A percentile compares a stretch with the other conserved stretches of the same genome.
Conservation (phyloP, 2,888 invertebrate species). For the Cancer borealis region DNA sequence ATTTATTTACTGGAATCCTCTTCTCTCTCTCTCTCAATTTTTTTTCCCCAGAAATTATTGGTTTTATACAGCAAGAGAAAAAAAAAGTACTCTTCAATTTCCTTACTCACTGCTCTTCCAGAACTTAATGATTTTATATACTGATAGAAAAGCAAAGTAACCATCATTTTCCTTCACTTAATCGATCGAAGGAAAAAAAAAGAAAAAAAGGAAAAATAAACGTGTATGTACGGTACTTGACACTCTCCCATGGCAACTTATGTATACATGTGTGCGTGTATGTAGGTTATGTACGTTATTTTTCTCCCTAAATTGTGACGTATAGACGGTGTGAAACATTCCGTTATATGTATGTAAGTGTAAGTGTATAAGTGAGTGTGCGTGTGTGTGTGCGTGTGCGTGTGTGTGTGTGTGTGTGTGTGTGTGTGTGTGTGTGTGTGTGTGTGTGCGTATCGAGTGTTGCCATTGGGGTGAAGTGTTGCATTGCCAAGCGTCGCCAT, state of each 20-base stretch:
- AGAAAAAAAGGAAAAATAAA: neutral
- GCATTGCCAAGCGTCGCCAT: neutral
- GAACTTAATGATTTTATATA: no score
- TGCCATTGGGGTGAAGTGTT: neutral
- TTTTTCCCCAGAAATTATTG: no score
- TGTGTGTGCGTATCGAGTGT: neutral
- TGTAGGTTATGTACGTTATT: neutral
- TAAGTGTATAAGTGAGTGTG: neutral
- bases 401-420: neutral
- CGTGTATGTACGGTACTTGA: neutral
- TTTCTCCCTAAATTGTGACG: neutral
- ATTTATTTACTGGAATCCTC: no score
- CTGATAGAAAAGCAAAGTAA: neutral
- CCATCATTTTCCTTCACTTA: neutral
- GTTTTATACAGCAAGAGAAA: no score
- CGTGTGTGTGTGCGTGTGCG: neutral
- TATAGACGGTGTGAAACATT: neutral
- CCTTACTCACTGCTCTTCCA: no score
- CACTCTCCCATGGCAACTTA: constrained; percentile 29
- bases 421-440: constrained; percentile 5
- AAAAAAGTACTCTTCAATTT: no score
- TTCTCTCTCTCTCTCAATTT: no score
- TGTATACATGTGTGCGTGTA: neutral
- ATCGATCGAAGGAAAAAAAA: neutral
- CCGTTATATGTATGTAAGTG: neutral